phyloP scores from a whole-genome alignment of 2,888 invertebrate species.

The Mimas tiliae region DNA sequence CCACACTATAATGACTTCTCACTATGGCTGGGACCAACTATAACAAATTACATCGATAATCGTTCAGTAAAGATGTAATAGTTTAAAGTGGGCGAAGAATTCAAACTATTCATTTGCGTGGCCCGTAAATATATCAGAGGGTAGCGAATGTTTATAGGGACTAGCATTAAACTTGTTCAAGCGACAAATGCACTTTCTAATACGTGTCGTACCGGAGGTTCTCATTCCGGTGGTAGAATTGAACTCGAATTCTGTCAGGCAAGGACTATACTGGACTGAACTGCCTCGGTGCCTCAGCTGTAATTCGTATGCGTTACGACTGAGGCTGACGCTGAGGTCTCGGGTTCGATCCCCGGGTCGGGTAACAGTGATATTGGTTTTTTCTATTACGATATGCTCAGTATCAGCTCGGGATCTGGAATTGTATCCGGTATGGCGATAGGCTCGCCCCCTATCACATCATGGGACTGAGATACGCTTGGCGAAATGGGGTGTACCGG shows the following conservation, averaged over 20 bases:
- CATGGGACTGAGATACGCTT: no score
- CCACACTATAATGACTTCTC: conserved; percentile 10
- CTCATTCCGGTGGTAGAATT: neutral
- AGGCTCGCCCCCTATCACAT: no score
- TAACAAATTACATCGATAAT: neutral
- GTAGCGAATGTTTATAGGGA: conserved; percentile 52
- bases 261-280: no score
- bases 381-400: no score
- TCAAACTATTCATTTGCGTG: conserved; percentile 33
- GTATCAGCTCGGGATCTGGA: no score
- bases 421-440: no score
- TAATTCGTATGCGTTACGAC: no score
- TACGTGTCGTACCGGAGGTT: conserved; percentile 28
- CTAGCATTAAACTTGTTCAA: conserved; percentile 53
- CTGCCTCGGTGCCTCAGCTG: no score
- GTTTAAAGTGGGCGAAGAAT: conserved; percentile 14
- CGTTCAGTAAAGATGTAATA: conserved; percentile 37
- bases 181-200: conserved; percentile 56
- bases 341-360: no score
- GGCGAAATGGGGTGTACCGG: no score
- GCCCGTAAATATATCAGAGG: conserved; percentile 49
- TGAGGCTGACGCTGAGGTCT: no score
- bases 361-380: no score
- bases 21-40: neutral
- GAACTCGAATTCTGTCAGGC: neutral